Base-by-base conservation (phyloP, 2,888 invertebrate genomes). In the Oscheius onirici region DNA sequence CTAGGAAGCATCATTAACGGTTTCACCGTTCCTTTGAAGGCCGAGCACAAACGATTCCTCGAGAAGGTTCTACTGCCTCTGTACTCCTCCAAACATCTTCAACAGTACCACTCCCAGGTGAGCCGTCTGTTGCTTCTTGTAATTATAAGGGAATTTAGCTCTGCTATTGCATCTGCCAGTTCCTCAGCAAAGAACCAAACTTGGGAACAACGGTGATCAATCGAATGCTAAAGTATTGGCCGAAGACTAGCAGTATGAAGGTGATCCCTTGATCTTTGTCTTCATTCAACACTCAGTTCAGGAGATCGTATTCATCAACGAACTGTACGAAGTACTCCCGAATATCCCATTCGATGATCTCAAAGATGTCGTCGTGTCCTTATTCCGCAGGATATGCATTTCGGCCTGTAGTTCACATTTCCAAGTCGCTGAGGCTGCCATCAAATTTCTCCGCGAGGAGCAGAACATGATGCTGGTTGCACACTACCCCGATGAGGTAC, bases 1-100 rank as follows among this genome's bases (percentile, higher is more conserved):
- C 49, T 63, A 1, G 63, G 46, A 24, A 63, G 63, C 34, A 49
- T 63, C n/a, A 28, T 63, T 8, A 63, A 63, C 34, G 63, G 63
- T 2, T 63, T 63, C 49, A 20, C 63, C 8, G 28, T 46, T 15
- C 63, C 63, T 26, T 20, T 63, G 63, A 63, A 63, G 46, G 46
- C n/a, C 3, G 63, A 63, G 49, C 63, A 63, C 28, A 24, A 24
- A 2, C 10, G 20, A 22, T 63, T 63, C 15, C 34, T 63, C 8
- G 34, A 49, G 34, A 46, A 26, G 26, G 63, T 63, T 15, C 63
- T 63, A 8, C 24, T 63, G 28, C 63, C 63, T 11, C 17, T 63
- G 26, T 49, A 63, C 26, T 28, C 26, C 0, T n/a, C 46, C 15
- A 49, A n/a, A 46, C 44, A 49, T 46, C 49, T 63, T 15, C 10